Percentiles rank a stretch among this genome's conserved stretches.
phyloP scores from a whole-genome alignment of 1,140 invertebrate genomes.

The Pissodes strobi region DNA sequence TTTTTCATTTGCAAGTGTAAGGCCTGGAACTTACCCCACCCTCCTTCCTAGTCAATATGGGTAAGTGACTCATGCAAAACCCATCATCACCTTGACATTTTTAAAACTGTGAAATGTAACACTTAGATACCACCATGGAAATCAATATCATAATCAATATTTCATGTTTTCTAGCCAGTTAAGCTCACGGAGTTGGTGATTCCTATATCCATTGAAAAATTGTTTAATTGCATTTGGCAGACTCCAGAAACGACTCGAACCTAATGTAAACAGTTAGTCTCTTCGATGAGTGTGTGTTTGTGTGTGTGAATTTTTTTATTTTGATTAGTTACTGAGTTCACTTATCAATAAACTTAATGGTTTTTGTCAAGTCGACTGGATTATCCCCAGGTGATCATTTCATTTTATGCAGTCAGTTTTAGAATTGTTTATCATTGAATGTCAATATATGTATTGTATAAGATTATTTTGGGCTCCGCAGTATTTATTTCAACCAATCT shows the following conservation, averaged over 20 bases:
- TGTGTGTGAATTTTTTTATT: constrained; percentile 53
- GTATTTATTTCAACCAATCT: too few species aligned
- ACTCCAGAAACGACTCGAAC: constrained; percentile 46
- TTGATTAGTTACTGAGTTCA: constrained; percentile 55
- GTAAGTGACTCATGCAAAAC: constrained; percentile 61
- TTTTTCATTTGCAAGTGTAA: constrained; percentile 68
- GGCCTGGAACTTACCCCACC: constrained; percentile 68
- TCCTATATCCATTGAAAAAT: constrained; percentile 51
- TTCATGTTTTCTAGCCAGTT: constrained; percentile 54
- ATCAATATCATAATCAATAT: constrained; percentile 48
- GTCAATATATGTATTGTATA: too few species aligned
- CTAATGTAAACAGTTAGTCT: constrained; percentile 54
- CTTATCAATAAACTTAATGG: constrained; percentile 44
- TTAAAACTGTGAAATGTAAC: neutral
- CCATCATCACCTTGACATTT: constrained; percentile 2
- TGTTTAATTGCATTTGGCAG: constrained; percentile 54
- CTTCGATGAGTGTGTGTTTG: constrained; percentile 56
- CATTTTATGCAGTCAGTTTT: neutral
- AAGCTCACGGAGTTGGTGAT: constrained; percentile 52
- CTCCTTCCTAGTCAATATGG: constrained; percentile 73
- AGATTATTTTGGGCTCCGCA: too few species aligned
- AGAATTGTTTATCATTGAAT: too few species aligned
- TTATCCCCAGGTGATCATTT: constrained; percentile 28
- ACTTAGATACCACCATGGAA: constrained; percentile 40
- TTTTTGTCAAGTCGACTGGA: constrained; percentile 33